phyloP scores from a whole-genome alignment of 2,113 vertebrate species.

The Climacteris rufus region DNA sequence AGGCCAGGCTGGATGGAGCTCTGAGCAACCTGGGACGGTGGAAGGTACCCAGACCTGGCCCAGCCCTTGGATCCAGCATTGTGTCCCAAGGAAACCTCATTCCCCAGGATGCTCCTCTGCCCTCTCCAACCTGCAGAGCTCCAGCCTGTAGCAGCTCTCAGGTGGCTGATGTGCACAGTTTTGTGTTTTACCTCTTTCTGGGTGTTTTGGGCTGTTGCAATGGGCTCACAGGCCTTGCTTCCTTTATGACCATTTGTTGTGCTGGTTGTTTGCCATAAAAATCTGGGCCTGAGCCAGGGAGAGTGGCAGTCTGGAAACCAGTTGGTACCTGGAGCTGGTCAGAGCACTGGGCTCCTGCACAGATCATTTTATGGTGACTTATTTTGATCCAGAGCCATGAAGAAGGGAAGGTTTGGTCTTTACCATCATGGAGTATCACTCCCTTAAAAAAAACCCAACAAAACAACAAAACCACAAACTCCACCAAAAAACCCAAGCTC shows the following conservation, averaged over 20 bases:
- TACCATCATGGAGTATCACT: not conserved
- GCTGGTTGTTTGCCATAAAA: not conserved
- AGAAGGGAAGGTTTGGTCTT: not conserved
- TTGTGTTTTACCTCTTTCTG: not conserved
- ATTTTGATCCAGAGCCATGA: not conserved
- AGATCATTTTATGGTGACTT: not conserved
- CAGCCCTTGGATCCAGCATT: not conserved
- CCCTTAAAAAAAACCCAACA: not conserved
- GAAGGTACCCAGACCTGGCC: not conserved
- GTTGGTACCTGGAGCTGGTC: not conserved
- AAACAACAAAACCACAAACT: not conserved
- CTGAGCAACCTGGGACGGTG: rapidly evolving
- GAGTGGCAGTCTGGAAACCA: not conserved
- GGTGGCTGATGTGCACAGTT: not conserved
- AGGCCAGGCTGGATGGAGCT: not conserved
- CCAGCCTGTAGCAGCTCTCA: rapidly evolving
- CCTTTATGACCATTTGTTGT: not conserved
- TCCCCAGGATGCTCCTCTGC: not conserved
- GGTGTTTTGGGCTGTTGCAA: not conserved
- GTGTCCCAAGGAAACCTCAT: not conserved
- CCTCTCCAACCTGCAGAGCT: not conserved
- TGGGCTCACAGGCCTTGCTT: not conserved
- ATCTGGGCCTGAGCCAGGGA: not conserved
- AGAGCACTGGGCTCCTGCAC: not conserved
- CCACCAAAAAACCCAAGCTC: not conserved